These are phyloP conservation scores for Hyperopisus bebe DNA, from an alignment of 2,113 vertebrate species.

Conservation along the genomic window DNA sequence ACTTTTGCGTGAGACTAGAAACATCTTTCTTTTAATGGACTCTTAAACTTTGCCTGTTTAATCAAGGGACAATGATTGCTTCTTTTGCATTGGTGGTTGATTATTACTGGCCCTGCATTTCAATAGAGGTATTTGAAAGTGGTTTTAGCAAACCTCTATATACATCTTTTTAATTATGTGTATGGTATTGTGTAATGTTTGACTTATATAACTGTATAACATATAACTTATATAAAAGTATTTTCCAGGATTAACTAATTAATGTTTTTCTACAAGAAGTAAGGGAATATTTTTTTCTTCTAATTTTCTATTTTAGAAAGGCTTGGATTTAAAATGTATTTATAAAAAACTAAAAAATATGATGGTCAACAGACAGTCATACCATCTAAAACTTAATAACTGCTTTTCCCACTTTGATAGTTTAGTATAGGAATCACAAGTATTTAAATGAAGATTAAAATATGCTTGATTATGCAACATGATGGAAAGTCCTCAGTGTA, in stretches of 20 bases:
- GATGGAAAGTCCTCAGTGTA: not conserved
- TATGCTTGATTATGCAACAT: not conserved
- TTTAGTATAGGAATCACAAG: not conserved
- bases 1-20: not conserved
- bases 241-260: not conserved
- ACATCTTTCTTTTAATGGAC: not conserved
- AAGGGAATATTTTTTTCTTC: not conserved
- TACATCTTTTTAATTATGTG: not conserved
- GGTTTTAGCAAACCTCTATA: not conserved
- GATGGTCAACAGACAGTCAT: not conserved
- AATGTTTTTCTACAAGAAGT: not conserved
- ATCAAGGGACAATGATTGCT: not conserved
- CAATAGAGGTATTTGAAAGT: not conserved
- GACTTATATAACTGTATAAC: not conserved
- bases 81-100: not conserved
- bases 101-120: not conserved
- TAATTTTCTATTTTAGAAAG: not conserved
- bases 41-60: constrained; percentile 3
- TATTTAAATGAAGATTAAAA: not conserved
- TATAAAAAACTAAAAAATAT: not conserved
- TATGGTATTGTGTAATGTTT: not conserved
- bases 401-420: not conserved
- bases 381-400: not conserved
- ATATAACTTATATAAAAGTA: not conserved
- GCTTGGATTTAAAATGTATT: not conserved